Evolutionary conservation across 2,888 invertebrate species (phyloP).

Genomic region (Magallana nippona): DNA sequence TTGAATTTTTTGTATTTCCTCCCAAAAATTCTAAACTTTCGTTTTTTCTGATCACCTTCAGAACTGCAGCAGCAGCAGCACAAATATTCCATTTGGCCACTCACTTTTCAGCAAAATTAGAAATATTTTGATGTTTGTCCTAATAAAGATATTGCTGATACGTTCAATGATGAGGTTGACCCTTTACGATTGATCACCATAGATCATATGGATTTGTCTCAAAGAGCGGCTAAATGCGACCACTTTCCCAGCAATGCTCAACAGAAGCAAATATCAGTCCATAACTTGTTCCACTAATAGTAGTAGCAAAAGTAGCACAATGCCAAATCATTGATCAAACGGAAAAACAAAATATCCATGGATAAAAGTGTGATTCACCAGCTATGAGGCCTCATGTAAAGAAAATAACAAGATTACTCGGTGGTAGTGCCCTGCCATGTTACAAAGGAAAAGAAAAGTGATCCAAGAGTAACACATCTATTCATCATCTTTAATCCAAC

Average conservation of each 20-base stretch:
- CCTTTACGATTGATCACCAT: neutral
- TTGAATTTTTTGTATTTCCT: conserved; percentile 32
- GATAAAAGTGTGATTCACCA: conserved; percentile 27
- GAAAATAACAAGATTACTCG: conserved; percentile 19
- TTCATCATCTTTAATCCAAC: conserved; percentile 27
- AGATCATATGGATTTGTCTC: neutral
- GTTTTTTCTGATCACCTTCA: neutral
- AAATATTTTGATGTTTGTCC: no score
- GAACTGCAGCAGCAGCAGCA: conserved; percentile 20
- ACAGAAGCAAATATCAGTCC: conserved; percentile 5
- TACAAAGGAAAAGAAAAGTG: conserved; percentile 6
- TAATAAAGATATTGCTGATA: no score
- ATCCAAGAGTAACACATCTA: conserved; percentile 3
- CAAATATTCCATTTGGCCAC: conserved; percentile 17
- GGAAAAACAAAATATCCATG: conserved; percentile 29
- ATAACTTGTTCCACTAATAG: conserved; percentile 13
- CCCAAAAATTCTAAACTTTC: conserved; percentile 12
- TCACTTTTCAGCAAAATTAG: no score
- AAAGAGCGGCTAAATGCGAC: neutral
- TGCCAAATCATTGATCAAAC: conserved; percentile 31
- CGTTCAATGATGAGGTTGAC: neutral
- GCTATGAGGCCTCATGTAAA: neutral
- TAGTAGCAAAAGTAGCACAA: conserved; percentile 30
- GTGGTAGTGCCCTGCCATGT: neutral
- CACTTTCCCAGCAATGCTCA: neutral